Evolutionary conservation across 2,797 vertebrate species (phyloP), one percentile per base, ranked within the genome.

Genomic region (Gymnoscopelus microlampas): DNA sequence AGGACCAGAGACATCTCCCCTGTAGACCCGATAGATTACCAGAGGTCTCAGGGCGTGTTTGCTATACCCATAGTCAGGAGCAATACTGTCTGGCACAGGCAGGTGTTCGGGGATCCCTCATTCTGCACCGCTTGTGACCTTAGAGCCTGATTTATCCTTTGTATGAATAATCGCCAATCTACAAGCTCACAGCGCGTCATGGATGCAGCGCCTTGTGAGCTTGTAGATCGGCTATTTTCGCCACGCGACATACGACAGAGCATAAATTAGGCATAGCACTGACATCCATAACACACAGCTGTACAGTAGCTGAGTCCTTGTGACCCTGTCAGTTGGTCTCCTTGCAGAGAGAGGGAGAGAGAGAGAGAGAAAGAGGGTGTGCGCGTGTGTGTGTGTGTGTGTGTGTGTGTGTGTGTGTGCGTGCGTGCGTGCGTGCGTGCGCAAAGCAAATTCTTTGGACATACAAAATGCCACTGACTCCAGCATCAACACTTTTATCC

Each of bases 1-100:
- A 69, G 71, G 62, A n/a, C 47, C 63, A 61, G 48, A n/a, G 50
- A 67, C 59, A 66, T 39, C 32, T 70, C 71, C 14, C 57, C 32
- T 53, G 53, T 61, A 70, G 53, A 67, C 32, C 53, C 59, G 24
- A 7, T n/a, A 0, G 54, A 66, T 68, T 70, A 74, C 12, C 39
- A 23, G n/a, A 32, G 50, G 54, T 24, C 44, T 70, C 71, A 67
- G 48, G 4, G 14, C 54, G 4, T 29, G 23, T 11, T 29, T 13
- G 13, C 24, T 23, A 54, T 23, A 54, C 19, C 19, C 53, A 24
- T 1, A 73, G 10, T 65, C 19, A 3, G 3, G 60, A 71, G 9
- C 23, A 53, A 5, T 51, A 9, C 32, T 15, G n/a, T 39, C 47
- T 61, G 48, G 8, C 35, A 39, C 35, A 39, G 1, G 5, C 35